These are phyloP conservation scores for Delphinus delphis DNA, from an alignment of 2,113 vertebrate species.

Conservation along the genomic window DNA sequence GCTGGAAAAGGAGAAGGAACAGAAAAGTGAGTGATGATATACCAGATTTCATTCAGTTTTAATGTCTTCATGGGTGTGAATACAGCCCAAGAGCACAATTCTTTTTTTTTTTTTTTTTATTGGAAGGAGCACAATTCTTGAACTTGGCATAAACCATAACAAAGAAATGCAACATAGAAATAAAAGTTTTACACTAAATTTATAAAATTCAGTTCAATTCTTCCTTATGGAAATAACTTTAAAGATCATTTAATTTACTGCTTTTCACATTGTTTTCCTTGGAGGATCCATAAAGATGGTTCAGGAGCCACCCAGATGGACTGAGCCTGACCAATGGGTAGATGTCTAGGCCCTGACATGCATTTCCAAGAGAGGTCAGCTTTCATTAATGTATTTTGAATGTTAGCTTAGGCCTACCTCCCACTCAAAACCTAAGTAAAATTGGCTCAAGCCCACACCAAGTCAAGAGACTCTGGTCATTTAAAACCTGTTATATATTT, in stretches of 20 bases:
- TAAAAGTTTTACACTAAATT: not conserved
- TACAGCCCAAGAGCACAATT: not conserved
- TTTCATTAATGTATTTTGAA: not conserved
- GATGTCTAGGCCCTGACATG: rapidly evolving
- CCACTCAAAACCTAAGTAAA: not conserved
- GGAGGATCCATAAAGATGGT: too few relatives aligned
- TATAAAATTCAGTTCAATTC: not conserved
- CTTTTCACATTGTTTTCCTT: not conserved
- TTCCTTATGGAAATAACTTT: not conserved
- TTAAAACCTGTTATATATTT: not conserved
- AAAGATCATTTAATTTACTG: not conserved
- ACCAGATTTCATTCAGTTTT: not conserved
- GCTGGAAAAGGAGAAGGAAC: not conserved
- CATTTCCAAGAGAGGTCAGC: not conserved
- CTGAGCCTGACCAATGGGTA: not conserved
- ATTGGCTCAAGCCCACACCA: not conserved
- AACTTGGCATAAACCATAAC: not conserved
- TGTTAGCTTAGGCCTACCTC: not conserved
- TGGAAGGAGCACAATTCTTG: not conserved
- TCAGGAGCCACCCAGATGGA: not conserved
- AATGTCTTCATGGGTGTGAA: not conserved
- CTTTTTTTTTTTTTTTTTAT: not conserved
- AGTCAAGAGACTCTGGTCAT: not conserved
- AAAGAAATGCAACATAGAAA: not conserved
- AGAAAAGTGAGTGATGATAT: not conserved